phyloP scores from a whole-genome alignment of 2,113 vertebrate genomes.

The Parus major region DNA sequence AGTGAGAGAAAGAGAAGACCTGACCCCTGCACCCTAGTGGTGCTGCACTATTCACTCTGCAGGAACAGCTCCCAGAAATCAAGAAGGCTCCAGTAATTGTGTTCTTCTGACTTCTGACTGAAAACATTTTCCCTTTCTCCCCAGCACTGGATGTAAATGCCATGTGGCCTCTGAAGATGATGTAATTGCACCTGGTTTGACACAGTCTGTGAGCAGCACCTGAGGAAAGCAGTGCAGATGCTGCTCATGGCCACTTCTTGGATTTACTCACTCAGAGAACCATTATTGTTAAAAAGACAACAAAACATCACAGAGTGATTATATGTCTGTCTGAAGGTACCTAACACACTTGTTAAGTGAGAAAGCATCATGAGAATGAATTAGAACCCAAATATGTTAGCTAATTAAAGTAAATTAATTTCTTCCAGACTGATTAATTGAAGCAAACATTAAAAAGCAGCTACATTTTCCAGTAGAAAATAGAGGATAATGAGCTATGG shows the following conservation, averaged over 20 bases:
- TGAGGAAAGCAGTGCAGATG: not conserved
- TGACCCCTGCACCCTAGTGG: not conserved
- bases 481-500: not conserved
- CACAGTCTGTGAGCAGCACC: not conserved
- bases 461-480: not conserved
- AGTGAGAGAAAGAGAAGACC: not conserved
- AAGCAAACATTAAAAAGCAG: not conserved
- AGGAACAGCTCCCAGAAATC: not conserved
- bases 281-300: not conserved
- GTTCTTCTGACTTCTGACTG: not conserved
- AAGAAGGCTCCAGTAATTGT: not conserved
- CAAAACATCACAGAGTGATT: not conserved
- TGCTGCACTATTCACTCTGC: not conserved
- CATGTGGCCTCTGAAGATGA: not conserved
- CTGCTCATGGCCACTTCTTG: not conserved
- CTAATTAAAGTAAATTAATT: conserved; percentile 36
- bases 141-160: not conserved
- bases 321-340: not conserved
- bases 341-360: not conserved
- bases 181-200: not conserved
- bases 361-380: not conserved
- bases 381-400: not conserved
- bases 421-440: conserved; percentile 24
- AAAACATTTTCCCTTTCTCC: not conserved
- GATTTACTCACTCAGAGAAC: not conserved